A percentile compares a stretch with the other conserved stretches of the same genome.
Conservation (phyloP, 2,888 invertebrate genomes). For the Nematopogon swammerdamellus region DNA sequence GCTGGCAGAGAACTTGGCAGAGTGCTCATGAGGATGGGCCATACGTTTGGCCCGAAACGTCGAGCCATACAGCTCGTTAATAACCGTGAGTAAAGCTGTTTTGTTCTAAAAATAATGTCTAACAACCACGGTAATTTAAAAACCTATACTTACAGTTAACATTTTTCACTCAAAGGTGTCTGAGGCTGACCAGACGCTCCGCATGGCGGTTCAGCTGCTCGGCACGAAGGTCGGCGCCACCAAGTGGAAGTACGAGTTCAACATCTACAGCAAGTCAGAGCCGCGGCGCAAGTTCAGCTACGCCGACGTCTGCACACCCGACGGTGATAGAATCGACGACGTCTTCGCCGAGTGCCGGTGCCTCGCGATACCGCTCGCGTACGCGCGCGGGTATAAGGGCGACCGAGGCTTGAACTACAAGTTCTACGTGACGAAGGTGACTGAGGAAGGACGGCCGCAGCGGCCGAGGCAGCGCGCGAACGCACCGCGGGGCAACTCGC, state of each 20-base stretch:
- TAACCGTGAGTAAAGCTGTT: too few species aligned
- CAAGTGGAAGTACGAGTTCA: constrained; percentile 36
- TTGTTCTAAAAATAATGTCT: too few species aligned
- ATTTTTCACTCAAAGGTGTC: too few species aligned
- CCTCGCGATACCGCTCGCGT: constrained; percentile 19
- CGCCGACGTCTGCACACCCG: constrained; percentile 21
- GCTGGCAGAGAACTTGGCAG: too few species aligned
- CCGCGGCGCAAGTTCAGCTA: constrained; percentile 25
- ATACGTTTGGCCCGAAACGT: too few species aligned
- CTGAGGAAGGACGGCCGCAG: not conserved
- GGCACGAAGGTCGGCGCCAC: constrained; percentile 26
- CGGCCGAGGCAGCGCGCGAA: not conserved
- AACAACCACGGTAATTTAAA: too few species aligned
- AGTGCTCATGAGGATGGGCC: too few species aligned
- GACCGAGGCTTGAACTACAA: constrained; percentile 19
- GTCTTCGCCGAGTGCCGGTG: constrained; percentile 20
- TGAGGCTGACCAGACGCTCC: constrained; percentile 17
- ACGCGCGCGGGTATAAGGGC: constrained; percentile 14
- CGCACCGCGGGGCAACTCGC: not conserved
- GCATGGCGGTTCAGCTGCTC: constrained; percentile 25
- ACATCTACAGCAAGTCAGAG: constrained; percentile 31
- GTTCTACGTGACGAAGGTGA: constrained; percentile 17
- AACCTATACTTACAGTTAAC: too few species aligned
- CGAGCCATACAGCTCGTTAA: too few species aligned
- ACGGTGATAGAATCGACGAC: constrained; percentile 15